These are phyloP conservation scores for Bugula neritina DNA, from an alignment of 2,888 invertebrate genomes.

Conservation along the genomic window DNA sequence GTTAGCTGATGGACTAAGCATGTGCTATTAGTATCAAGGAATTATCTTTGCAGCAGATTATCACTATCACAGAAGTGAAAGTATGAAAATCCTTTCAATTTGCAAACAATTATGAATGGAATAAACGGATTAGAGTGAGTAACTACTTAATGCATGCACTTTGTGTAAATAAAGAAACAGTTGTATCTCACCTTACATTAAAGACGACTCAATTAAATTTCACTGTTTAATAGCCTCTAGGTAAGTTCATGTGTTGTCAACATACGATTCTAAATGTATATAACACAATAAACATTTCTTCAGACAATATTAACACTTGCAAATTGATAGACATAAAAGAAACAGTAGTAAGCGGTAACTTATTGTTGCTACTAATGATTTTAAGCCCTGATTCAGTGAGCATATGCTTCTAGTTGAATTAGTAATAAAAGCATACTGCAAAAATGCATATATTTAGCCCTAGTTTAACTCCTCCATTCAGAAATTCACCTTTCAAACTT, in stretches of 20 bases:
- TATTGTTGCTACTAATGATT: background rate
- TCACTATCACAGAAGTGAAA: background rate
- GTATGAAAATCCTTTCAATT: conserved; percentile 19
- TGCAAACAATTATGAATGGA: conserved; percentile 19
- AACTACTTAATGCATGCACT: conserved; percentile 26
- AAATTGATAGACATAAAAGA: background rate
- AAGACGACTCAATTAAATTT: conserved; percentile 15
- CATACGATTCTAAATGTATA: conserved; percentile 7
- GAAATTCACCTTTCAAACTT: too few species aligned
- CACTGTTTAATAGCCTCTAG: conserved; percentile 23
- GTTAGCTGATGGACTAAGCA: background rate
- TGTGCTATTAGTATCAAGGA: background rate
- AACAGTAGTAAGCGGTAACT: background rate
- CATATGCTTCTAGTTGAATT: conserved; percentile 21
- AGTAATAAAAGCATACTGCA: too few species aligned
- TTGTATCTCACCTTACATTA: conserved; percentile 23
- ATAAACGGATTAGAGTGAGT: conserved; percentile 26
- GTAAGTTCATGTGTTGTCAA: conserved; percentile 15
- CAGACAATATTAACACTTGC: conserved; percentile 11
- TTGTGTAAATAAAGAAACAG: conserved; percentile 22
- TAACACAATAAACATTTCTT: conserved; percentile 16
- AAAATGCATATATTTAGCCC: too few species aligned
- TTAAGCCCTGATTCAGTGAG: background rate
- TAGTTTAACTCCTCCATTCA: too few species aligned
- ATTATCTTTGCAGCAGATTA: too few species aligned